These are phyloP conservation scores for Fregata magnificens DNA, from an alignment of 2,113 vertebrate species.

Conservation along the genomic window DNA sequence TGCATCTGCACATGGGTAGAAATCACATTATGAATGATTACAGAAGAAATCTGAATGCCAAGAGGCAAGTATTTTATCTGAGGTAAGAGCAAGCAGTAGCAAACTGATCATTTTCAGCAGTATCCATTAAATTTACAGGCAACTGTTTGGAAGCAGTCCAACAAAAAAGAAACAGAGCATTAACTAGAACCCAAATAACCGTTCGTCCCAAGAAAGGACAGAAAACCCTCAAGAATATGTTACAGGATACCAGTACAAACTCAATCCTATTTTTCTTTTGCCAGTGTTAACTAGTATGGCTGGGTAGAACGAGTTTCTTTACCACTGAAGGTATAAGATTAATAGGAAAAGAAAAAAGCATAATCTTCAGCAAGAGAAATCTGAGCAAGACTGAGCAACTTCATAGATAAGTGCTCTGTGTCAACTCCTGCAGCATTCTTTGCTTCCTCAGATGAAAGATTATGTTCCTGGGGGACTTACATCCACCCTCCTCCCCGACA, in stretches of 20 bases:
- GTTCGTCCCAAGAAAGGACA: background rate
- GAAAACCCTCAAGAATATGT: background rate
- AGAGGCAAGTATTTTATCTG: background rate
- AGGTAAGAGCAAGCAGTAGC: background rate
- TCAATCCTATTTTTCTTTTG: background rate
- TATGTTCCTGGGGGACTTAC: background rate
- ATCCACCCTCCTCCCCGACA: background rate
- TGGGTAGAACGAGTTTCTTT: background rate
- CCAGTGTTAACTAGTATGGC: background rate
- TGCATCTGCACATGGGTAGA: background rate
- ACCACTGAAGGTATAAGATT: background rate
- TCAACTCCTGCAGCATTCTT: background rate
- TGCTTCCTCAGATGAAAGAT: background rate
- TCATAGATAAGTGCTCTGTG: background rate
- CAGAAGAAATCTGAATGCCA: background rate
- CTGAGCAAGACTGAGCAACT: background rate
- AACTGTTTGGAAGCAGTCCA: background rate
- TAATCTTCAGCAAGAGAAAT: background rate
- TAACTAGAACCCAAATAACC: background rate
- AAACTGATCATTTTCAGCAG: background rate
- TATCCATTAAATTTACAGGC: background rate
- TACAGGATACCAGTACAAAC: background rate
- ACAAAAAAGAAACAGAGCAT: background rate
- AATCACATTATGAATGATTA: background rate
- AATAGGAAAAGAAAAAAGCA: background rate